Evolutionary conservation across 2,797 vertebrate species (phyloP).

Genomic region (Malurus splendens): DNA sequence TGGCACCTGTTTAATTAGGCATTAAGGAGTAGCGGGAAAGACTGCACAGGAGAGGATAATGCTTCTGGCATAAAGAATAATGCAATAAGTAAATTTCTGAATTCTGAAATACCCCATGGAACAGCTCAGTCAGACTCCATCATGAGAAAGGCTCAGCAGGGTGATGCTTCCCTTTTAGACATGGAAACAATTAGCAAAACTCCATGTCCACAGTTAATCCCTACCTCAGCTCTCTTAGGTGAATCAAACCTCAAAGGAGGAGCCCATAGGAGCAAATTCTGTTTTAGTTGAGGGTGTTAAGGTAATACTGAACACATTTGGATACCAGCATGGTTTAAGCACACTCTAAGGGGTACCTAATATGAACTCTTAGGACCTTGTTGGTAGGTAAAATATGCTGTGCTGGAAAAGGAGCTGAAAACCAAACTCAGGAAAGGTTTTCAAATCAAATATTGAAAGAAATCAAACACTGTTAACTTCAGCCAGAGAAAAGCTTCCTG

Average conservation of each 20-base stretch:
- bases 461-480: neutral
- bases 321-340: neutral
- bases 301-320: neutral
- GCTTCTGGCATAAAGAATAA: neutral
- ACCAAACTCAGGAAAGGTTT: neutral
- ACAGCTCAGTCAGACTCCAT: neutral
- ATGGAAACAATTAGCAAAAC: neutral
- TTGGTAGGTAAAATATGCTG: neutral
- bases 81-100: neutral
- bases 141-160: neutral
- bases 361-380: neutral
- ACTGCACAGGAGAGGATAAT: neutral
- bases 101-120: neutral
- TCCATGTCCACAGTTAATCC: neutral
- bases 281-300: neutral
- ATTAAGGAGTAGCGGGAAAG: neutral
- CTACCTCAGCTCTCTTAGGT: neutral
- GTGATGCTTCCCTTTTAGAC: neutral
- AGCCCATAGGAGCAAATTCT: neutral
- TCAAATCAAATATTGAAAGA: neutral
- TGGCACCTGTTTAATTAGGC: neutral
- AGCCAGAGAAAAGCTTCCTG: neutral
- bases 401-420: neutral
- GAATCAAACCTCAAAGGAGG: neutral
- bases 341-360: neutral